Base-by-base conservation (phyloP, 1,140 invertebrate species). In the Calycopis cecrops region DNA sequence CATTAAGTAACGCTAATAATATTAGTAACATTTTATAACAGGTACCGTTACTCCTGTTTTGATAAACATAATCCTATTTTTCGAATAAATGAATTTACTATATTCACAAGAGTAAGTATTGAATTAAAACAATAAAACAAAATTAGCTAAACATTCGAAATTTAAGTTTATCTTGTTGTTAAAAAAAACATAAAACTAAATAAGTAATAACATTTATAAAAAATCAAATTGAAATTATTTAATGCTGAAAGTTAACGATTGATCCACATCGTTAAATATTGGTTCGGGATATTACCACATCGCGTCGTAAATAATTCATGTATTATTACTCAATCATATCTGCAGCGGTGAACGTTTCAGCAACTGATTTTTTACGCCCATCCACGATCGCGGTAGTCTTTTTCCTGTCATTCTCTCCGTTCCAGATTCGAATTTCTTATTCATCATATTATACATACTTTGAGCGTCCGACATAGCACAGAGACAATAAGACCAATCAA, bases 261-360 rank as follows among this genome's bases (percentile, higher is more conserved):
- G 21, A 28, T 28, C 21, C 21, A 28, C 21, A 28, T 28, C 21
- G 2, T 28, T 28, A 28, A 28, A 28, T 28, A 28, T 3, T 3
- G 21, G 60, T 55, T 52, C 69, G 70, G 63, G 67, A 77, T 72
- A 77, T 84, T 79, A 79, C 71, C 72, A 81, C 80, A 76, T 77
- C n/a, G n/a, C n/a, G n/a, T n/a, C 69, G 73, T 84, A 81, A 84
- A 81, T 84, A 80, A 81, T 82, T 80, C 76, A 79, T 79, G 65
- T 65, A 76, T 73, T 79, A 81, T 81, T 81, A 84, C 80, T 81
- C 69, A 84, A 84, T 81, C 71, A 70, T 67, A 64, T 28, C 21
- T 59, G 67, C 72, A 75, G 74, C 73, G 73, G 73, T 76, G 66
- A 68, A 69, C 51, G 60, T 71, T 78, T 73, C 64, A 75, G 68